Evolutionary conservation across 2,113 vertebrate genomes (phyloP).

Genomic region (Hyperoodon ampullatus): DNA sequence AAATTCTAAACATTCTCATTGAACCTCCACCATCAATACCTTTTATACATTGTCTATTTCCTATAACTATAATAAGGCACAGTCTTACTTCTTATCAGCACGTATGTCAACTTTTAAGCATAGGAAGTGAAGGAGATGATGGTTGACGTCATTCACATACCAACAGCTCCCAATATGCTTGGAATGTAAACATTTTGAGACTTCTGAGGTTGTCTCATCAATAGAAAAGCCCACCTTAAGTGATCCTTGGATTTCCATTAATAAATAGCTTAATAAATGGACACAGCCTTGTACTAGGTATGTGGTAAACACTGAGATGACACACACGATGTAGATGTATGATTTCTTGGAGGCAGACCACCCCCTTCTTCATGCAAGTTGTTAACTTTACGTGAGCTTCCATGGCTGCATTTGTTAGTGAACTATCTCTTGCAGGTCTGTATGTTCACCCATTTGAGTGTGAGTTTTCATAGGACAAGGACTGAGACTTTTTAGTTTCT

Average conservation of each 20-base stretch:
- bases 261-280: neutral
- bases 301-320: neutral
- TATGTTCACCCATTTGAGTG: no score
- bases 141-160: neutral
- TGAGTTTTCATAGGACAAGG: neutral
- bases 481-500: neutral
- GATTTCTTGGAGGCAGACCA: neutral
- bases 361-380: neutral
- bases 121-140: neutral
- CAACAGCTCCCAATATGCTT: neutral
- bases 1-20: neutral
- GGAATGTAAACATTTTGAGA: neutral
- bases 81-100: neutral
- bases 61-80: neutral
- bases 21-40: neutral
- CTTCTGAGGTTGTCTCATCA: neutral
- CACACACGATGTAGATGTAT: neutral
- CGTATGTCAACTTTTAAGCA: neutral
- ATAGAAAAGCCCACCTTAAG: neutral
- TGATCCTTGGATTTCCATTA: neutral
- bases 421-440: neutral
- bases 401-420: neutral
- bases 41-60: neutral
- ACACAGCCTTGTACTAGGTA: neutral
- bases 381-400: neutral